Conservation (phyloP, 2,888 invertebrate genomes). For the Troides aeacus region DNA sequence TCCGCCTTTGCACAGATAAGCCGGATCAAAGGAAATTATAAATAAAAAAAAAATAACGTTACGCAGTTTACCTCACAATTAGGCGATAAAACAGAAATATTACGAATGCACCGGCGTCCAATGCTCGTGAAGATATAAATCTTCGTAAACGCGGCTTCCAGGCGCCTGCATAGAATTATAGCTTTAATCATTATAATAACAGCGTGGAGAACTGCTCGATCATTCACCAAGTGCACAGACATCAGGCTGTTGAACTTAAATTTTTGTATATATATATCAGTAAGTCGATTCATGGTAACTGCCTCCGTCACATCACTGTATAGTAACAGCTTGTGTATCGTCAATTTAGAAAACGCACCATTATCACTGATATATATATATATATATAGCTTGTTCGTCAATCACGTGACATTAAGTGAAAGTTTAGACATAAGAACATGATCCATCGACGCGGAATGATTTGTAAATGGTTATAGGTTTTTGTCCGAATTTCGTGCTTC, state of each 20-base stretch:
- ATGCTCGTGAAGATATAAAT: conserved; percentile 11
- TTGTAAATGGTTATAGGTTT: too few relatives aligned
- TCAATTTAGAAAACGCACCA: too few relatives aligned
- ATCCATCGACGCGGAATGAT: too few relatives aligned
- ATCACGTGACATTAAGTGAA: too few relatives aligned
- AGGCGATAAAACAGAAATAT: conserved; percentile 26
- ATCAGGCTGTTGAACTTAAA: conserved; percentile 16
- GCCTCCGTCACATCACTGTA: too few relatives aligned
- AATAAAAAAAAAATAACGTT: conserved; percentile 14
- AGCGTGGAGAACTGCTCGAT: background rate
- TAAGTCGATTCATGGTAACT: background rate
- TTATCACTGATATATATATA: too few relatives aligned
- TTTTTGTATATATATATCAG: conserved; percentile 3
- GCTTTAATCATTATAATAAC: background rate
- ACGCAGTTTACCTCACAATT: conserved; percentile 25
- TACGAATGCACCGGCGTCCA: conserved; percentile 2
- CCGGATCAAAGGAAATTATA: conserved; percentile 21
- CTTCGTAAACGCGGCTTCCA: conserved; percentile 1
- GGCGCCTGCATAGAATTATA: conserved; percentile 5
- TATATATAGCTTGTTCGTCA: too few relatives aligned
- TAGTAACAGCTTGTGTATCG: too few relatives aligned
- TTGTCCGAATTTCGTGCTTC: too few relatives aligned
- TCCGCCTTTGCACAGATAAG: conserved; percentile 22
- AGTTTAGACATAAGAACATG: too few relatives aligned
- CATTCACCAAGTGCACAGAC: conserved; percentile 13